Evolutionary conservation across 2,888 invertebrate species (phyloP), one percentile per base, ranked within the genome.

Genomic region (Antheraea assamensis): DNA sequence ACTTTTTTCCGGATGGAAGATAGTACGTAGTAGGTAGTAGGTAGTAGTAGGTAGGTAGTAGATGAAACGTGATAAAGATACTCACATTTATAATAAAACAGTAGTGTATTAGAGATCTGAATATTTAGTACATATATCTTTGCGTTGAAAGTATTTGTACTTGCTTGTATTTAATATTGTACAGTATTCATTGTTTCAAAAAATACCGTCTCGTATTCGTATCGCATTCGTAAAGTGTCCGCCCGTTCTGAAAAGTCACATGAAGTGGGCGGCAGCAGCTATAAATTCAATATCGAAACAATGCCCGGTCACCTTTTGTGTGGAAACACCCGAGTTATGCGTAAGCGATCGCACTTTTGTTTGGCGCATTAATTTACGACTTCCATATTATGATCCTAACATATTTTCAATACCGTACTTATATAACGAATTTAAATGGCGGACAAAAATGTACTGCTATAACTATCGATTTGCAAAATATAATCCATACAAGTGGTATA

Each of bases 241-340:
- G 35, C 35, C n/a, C 24, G n/a, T 35, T 21, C 68, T 68, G 68
- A 73, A 72, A 30, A n/a, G 19, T 72, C 72, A 66, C 74, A 71
- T 75, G 73, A 76, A 82, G 76, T 77, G 78, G 75, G 78, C 72
- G 76, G 68, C 75, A 75, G 77, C 76, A 71, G 72, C 86, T 77
- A 90, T 92, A 90, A 92, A 91, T 91, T 82, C 81, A 80, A 77
- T 77, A 77, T 79, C 77, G 82, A 87, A 89, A 89, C 88, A 90
- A 90, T 87, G 82, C 83, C 61, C 77, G 81, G 79, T 75, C 80
- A 77, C 79, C 86, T 84, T 88, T 91, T 91, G 88, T 89, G 82
- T 80, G 82, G 87, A 88, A 88, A 88, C 85, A 47, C 84, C 42
- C 83, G 86, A 83, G 88, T 85, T 88, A 87, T 85, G 88, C 87